These are phyloP conservation scores for Onychomys arenicola DNA, from an alignment of 2,797 vertebrate genomes.

Conservation along the genomic window DNA sequence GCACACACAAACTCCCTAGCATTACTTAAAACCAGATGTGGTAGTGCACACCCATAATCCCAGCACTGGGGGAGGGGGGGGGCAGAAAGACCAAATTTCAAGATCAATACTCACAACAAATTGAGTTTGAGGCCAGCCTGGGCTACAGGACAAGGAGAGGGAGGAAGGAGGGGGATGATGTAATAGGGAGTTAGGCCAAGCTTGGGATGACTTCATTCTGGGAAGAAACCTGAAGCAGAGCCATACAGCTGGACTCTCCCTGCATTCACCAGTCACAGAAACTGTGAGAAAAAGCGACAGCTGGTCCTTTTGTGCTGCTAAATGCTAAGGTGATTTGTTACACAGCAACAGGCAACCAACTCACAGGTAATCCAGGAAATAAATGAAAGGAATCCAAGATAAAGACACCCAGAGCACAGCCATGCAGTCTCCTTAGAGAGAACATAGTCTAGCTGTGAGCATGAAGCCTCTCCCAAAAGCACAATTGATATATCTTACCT, in stretches of 20 bases:
- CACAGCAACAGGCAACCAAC: not conserved
- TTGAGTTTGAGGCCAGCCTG: not conserved
- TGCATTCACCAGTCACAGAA: not conserved
- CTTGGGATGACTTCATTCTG: not conserved
- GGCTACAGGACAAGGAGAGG: not conserved
- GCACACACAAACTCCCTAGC: not conserved
- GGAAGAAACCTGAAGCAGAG: constrained; percentile 28
- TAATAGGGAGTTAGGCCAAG: not conserved
- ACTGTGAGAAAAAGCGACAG: not conserved
- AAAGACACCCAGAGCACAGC: not conserved
- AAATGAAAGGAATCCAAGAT: constrained; percentile 11
- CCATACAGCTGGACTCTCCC: not conserved
- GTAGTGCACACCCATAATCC: not conserved
- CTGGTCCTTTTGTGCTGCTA: not conserved
- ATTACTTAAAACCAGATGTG: not conserved
- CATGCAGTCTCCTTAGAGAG: not conserved
- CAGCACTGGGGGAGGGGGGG: too few relatives aligned
- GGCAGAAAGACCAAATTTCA: not conserved
- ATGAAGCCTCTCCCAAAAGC: not conserved
- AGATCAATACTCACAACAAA: not conserved
- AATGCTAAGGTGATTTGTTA: not conserved
- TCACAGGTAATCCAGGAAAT: constrained; percentile 4
- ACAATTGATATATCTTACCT: not conserved
- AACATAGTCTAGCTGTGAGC: not conserved
- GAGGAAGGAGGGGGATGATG: not conserved